These are phyloP conservation scores for Narcine bancroftii DNA, from an alignment of 2,113 vertebrate species.

Conservation along the genomic window DNA sequence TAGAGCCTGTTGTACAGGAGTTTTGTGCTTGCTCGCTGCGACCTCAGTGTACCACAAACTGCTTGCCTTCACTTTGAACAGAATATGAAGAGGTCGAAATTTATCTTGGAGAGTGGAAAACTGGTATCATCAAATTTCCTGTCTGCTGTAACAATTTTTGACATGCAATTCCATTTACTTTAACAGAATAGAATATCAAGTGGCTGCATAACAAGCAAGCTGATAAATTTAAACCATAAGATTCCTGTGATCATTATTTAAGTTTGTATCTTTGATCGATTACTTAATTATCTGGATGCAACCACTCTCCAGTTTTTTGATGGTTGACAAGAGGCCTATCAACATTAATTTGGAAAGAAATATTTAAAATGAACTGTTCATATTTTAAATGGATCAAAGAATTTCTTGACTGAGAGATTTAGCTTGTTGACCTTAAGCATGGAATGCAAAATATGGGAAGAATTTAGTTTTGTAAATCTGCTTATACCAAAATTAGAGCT, in stretches of 20 bases:
- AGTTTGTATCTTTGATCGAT: background rate
- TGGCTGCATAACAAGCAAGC: background rate
- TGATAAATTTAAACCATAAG: background rate
- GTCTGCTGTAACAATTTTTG: background rate
- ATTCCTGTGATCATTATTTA: background rate
- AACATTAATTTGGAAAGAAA: background rate
- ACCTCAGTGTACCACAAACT: no score
- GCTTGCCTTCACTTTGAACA: no score
- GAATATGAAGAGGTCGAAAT: background rate
- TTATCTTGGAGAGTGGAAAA: background rate
- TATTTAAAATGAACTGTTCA: background rate
- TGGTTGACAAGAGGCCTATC: background rate
- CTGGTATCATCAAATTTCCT: background rate
- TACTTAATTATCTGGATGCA: background rate
- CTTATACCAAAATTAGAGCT: no score
- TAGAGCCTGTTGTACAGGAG: background rate
- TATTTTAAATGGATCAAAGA: no score
- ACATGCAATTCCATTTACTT: background rate
- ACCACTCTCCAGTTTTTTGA: background rate
- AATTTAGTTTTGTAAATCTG: no score
- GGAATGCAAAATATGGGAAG: background rate
- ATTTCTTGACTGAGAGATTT: background rate
- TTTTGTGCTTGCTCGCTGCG: no score
- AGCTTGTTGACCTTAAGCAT: background rate
- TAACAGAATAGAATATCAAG: background rate